phyloP scores from a whole-genome alignment of 2,888 invertebrate genomes.

The Leptogaster cylindrica region DNA sequence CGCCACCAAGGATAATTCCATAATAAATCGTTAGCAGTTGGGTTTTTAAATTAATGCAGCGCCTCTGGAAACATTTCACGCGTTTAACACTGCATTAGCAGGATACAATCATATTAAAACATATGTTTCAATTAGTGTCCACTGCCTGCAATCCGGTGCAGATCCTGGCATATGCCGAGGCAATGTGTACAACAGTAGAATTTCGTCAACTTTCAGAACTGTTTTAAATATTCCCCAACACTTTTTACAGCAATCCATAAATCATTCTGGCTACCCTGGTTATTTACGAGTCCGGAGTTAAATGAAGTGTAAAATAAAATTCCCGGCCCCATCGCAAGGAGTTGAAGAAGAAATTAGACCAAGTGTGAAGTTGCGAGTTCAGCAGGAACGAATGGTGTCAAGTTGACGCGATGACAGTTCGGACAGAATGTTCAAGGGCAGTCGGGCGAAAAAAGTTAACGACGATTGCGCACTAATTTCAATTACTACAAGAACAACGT shows the following conservation, averaged over 20 bases:
- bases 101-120: constrained; percentile 13
- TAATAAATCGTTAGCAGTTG: no score
- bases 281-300: constrained; percentile 30
- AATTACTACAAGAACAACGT: neutral
- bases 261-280: constrained; percentile 20
- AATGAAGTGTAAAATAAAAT: constrained; percentile 38
- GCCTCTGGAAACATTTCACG: constrained; percentile 19
- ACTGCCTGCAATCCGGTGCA: neutral
- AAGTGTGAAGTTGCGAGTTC: constrained; percentile 3
- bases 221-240: constrained; percentile 28
- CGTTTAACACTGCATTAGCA: constrained; percentile 12
- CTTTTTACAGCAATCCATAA: constrained; percentile 13
- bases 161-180: constrained; percentile 33
- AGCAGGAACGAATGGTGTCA: neutral
- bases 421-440: constrained; percentile 2
- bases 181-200: constrained; percentile 13
- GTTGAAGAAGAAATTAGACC: neutral
- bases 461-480: constrained; percentile 4
- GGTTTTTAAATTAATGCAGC: no score
- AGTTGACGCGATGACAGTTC: neutral
- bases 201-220: constrained; percentile 13
- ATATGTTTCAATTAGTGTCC: no score
- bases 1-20: no score
- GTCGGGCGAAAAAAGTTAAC: neutral
- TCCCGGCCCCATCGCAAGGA: neutral